Conservation (phyloP, 2,888 invertebrate species). For the Agrenia bidenticulata region DNA sequence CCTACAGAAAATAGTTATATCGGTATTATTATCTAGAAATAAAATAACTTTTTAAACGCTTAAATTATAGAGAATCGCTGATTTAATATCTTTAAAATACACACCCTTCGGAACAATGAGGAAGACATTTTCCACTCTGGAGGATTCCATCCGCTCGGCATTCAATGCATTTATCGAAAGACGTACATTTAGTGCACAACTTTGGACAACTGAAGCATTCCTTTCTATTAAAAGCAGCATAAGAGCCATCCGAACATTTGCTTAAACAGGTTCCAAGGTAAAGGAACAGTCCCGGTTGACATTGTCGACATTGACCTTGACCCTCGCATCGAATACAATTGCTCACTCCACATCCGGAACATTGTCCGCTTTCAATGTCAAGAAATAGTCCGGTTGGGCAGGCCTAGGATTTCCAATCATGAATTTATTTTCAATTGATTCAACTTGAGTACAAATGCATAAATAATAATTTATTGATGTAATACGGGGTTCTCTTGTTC, state of each 20-base stretch:
- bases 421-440: no score
- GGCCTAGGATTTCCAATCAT: constrained; percentile 11
- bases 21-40: constrained; percentile 2
- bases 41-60: background rate
- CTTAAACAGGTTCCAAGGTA: constrained; percentile 39
- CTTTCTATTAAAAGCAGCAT: constrained; percentile 28
- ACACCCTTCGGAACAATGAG: constrained; percentile 73
- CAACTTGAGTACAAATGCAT: background rate
- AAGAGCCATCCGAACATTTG: constrained; percentile 44
- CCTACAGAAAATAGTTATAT: constrained; percentile 58
- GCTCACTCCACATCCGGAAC: constrained; percentile 40
- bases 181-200: constrained; percentile 54
- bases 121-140: constrained; percentile 79
- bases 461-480: background rate
- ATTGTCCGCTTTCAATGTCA: constrained; percentile 37
- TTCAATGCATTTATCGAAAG: constrained; percentile 75
- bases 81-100: constrained; percentile 22
- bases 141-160: constrained; percentile 75
- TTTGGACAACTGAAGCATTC: constrained; percentile 48
- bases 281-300: constrained; percentile 36
- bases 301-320: constrained; percentile 41
- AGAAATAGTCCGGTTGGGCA: constrained; percentile 47
- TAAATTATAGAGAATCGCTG: background rate
- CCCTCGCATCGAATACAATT: constrained; percentile 44
- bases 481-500: constrained; percentile 34